Percentiles rank a stretch among this genome's conserved stretches.
Conservation (phyloP, 2,113 vertebrate genomes). For the Notiomystis cincta region DNA sequence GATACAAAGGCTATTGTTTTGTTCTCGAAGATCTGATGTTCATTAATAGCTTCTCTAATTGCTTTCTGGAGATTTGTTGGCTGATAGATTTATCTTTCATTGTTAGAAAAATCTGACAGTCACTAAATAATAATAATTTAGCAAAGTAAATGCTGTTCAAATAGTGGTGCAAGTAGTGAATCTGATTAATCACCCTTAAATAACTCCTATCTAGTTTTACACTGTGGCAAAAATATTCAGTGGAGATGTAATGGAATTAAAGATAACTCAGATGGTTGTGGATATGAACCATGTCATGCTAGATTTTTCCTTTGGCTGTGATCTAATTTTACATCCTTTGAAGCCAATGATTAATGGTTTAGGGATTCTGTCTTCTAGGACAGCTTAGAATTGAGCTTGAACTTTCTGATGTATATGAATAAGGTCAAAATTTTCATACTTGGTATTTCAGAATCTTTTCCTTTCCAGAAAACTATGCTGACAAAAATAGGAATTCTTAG, state of each 20-base stretch:
- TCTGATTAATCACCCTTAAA: slow-evolving; percentile 33
- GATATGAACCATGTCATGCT: background rate
- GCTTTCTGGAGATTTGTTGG: slow-evolving; percentile 48
- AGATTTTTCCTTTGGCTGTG: background rate
- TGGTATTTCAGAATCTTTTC: background rate
- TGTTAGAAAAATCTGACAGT: slow-evolving; percentile 30
- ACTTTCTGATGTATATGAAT: background rate
- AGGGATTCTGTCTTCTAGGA: background rate
- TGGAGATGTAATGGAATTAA: background rate
- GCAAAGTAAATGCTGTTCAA: background rate
- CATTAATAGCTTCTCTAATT: slow-evolving; percentile 64
- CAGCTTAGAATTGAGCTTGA: background rate
- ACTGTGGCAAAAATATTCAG: background rate
- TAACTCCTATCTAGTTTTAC: background rate
- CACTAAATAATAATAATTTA: slow-evolving; percentile 50
- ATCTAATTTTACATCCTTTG: background rate
- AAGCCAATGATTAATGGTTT: background rate
- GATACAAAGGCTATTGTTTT: background rate
- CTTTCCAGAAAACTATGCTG: background rate
- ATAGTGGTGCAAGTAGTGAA: background rate
- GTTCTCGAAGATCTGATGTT: slow-evolving; percentile 12
- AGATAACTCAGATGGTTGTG: background rate
- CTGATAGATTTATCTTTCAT: slow-evolving; percentile 18
- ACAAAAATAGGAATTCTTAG: background rate
- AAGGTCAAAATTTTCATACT: background rate